These are phyloP conservation scores for Typhlomys cinereus DNA, from an alignment of 2,113 vertebrate genomes.

Conservation along the genomic window DNA sequence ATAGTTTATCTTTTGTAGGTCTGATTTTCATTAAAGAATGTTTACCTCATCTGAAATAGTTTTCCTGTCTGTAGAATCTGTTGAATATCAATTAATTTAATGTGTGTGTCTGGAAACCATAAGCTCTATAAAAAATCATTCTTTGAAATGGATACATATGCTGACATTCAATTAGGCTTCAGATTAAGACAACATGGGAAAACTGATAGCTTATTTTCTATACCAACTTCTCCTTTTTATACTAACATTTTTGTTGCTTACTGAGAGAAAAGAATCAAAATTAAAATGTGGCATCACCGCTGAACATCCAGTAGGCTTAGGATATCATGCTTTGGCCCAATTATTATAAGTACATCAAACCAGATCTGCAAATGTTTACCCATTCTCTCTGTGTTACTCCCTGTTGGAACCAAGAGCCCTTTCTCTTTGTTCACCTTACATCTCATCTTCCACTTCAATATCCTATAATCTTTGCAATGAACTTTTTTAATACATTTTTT, in stretches of 20 bases:
- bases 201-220: conserved; percentile 96
- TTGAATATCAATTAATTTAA: conserved; percentile 75
- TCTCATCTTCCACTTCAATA: not conserved
- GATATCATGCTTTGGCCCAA: conserved; percentile 69
- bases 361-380: conserved; percentile 72
- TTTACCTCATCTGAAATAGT: conserved; percentile 7
- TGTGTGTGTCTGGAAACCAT: conserved; percentile 75
- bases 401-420: not conserved
- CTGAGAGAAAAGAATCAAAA: conserved; percentile 91
- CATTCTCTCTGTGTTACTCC: conserved; percentile 27
- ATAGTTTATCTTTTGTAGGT: conserved; percentile 34
- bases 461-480: not conserved
- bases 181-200: conserved; percentile 93
- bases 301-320: conserved; percentile 84
- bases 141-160: conserved; percentile 89
- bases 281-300: conserved; percentile 81
- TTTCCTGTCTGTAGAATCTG: conserved; percentile 67
- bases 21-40: conserved; percentile 51
- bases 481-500: no score
- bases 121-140: conserved; percentile 72
- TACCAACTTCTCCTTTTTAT: conserved; percentile 88
- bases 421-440: not conserved
- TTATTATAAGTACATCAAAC: conserved; percentile 79
- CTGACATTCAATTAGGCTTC: conserved; percentile 96
- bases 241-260: conserved; percentile 94